These are phyloP conservation scores for Cottoperca gobio DNA, from an alignment of 2,797 vertebrate genomes.

Conservation along the genomic window DNA sequence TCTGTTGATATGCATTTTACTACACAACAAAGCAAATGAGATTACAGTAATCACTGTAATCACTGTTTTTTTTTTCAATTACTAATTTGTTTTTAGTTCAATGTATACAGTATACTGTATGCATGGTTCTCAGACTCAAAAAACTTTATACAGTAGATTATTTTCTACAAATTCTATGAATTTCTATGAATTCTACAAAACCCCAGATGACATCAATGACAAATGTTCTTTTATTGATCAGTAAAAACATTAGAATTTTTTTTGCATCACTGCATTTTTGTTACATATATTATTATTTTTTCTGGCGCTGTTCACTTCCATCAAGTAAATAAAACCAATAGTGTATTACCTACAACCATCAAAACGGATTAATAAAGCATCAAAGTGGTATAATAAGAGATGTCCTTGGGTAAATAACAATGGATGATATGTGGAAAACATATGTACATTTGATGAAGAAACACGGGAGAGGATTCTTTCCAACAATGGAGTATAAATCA, in stretches of 20 bases:
- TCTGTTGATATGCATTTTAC: background rate
- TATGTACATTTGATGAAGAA: slow-evolving; percentile 6
- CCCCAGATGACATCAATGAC: too few species aligned
- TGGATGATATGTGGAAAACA: background rate
- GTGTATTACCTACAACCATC: background rate
- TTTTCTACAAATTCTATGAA: too few species aligned
- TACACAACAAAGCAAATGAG: slow-evolving; percentile 10
- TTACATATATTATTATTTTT: too few species aligned
- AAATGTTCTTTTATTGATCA: too few species aligned
- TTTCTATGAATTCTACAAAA: too few species aligned
- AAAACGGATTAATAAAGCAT: background rate
- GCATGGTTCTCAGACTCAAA: too few species aligned
- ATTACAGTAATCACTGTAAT: slow-evolving; percentile 1
- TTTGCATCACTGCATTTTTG: too few species aligned
- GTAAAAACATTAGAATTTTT: too few species aligned
- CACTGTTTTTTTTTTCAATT: too few species aligned
- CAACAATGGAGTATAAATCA: slow-evolving; percentile 13
- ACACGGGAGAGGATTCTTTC: slow-evolving; percentile 10
- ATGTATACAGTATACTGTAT: too few species aligned
- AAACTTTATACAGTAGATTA: too few species aligned
- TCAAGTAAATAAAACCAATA: background rate
- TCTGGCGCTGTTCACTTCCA: background rate
- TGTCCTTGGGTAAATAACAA: background rate
- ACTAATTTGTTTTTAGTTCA: background rate
- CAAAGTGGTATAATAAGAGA: background rate